Conservation (phyloP, 2,888 invertebrate genomes). For the Hypselothyrea guttata region DNA sequence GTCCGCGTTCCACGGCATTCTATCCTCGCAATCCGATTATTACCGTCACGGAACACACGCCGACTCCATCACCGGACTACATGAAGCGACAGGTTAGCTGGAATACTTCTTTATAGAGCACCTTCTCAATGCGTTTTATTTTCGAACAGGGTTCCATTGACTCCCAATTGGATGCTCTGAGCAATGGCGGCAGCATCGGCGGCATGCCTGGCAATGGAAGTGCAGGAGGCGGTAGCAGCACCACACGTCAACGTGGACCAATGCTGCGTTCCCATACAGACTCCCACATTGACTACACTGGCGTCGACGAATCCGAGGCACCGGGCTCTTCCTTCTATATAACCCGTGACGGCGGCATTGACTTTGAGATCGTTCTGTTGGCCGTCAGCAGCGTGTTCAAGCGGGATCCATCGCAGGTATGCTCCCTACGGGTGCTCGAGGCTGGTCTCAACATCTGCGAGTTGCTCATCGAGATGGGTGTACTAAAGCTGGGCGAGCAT, state of each 20-base stretch:
- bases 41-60: constrained; percentile 97
- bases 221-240: constrained; percentile 64
- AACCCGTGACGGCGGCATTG: constrained; percentile 96
- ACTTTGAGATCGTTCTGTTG: constrained; percentile 92
- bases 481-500: constrained; percentile 84
- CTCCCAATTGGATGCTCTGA: constrained; percentile 88
- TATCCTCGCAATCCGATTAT: constrained; percentile 96
- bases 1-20: constrained; percentile 79
- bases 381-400: constrained; percentile 93
- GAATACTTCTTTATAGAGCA: no score
- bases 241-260: constrained; percentile 83
- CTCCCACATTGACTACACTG: constrained; percentile 93
- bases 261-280: constrained; percentile 94
- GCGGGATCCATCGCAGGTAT: constrained; percentile 89
- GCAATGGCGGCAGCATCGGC: constrained; percentile 76
- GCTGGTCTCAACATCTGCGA: constrained; percentile 96
- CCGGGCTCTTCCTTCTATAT: constrained; percentile 95
- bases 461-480: constrained; percentile 94
- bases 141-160: constrained; percentile 93
- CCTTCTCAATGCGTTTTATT: no score
- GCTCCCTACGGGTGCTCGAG: constrained; percentile 94
- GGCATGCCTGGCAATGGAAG: constrained; percentile 70
- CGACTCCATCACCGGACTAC: constrained; percentile 94
- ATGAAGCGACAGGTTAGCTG: constrained; percentile 88
- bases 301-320: constrained; percentile 93